A percentile compares a stretch with the other conserved stretches of the same genome.
phyloP scores from a whole-genome alignment of 1,140 invertebrate species.

The Trachymyrmex septentrionalis region DNA sequence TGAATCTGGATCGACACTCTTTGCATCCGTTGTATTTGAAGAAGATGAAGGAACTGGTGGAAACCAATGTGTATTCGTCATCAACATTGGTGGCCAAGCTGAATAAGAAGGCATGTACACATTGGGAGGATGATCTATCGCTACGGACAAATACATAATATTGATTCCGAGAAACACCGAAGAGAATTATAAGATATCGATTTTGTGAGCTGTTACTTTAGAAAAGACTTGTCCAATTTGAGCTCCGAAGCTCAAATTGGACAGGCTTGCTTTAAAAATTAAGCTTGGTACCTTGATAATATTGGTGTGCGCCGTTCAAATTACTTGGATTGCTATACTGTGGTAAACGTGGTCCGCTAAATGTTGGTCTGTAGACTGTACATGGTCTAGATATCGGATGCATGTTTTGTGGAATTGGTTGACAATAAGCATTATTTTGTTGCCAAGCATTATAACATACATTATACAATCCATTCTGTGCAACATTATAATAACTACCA shows the following conservation, averaged over 20 bases:
- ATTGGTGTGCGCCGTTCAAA: slow-evolving; percentile 13
- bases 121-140: not conserved
- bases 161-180: slow-evolving; percentile 12
- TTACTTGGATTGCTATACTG: not conserved
- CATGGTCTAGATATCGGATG: slow-evolving; percentile 19
- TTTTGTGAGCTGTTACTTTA: not conserved
- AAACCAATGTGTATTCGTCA: not conserved
- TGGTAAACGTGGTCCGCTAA: not conserved
- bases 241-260: too few relatives aligned
- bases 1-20: not conserved
- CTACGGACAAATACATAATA: not conserved
- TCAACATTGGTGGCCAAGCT: slow-evolving; percentile 30
- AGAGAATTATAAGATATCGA: slow-evolving; percentile 33
- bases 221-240: too few relatives aligned
- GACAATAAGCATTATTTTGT: slow-evolving; percentile 44
- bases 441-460: slow-evolving; percentile 21
- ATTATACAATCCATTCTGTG: not conserved
- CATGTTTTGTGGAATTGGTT: not conserved
- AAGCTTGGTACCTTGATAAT: not conserved
- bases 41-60: not conserved
- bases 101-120: slow-evolving; percentile 31
- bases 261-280: slow-evolving; percentile 18
- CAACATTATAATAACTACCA: not conserved
- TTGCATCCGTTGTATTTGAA: not conserved
- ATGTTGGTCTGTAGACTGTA: not conserved